phyloP scores from a whole-genome alignment of 2,888 invertebrate genomes.

The Ligdia adustata region DNA sequence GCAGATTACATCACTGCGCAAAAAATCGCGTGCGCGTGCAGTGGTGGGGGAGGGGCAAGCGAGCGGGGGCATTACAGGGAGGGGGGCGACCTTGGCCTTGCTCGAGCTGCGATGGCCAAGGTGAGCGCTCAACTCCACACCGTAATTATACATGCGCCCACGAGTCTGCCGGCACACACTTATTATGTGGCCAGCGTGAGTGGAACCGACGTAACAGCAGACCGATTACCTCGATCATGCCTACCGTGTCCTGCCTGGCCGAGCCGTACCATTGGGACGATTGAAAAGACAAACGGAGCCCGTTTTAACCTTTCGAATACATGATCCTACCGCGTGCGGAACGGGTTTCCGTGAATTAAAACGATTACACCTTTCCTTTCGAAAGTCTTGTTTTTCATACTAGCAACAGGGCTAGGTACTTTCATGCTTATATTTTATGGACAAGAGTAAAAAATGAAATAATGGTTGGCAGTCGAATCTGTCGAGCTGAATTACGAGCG shows the following conservation, averaged over 20 bases:
- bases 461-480: no score
- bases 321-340: constrained; percentile 38
- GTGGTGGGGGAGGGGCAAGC: constrained; percentile 34
- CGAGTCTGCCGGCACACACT: constrained; percentile 66
- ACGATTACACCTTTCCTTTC: constrained; percentile 31
- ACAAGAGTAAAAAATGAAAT: no score
- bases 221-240: constrained; percentile 9
- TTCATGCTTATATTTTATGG: no score
- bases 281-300: constrained; percentile 47
- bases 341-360: constrained; percentile 51
- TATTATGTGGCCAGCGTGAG: constrained; percentile 37
- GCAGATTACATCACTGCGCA: constrained; percentile 80
- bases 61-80: constrained; percentile 32
- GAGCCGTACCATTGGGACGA: constrained; percentile 9
- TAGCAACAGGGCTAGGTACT: no score
- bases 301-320: constrained; percentile 53
- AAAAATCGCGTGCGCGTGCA: constrained; percentile 72
- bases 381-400: constrained; percentile 31
- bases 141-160: constrained; percentile 79
- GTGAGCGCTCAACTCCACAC: constrained; percentile 69
- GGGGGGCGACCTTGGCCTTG: constrained; percentile 74
- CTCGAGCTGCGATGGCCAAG: constrained; percentile 77
- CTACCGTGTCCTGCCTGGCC: no score
- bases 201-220: constrained; percentile 34
- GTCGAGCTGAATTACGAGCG: no score